A percentile compares a stretch with the other conserved stretches of the same genome.
These are phyloP conservation scores for Amphipoea lucens DNA, from an alignment of 2,888 invertebrate genomes.

Conservation along the genomic window DNA sequence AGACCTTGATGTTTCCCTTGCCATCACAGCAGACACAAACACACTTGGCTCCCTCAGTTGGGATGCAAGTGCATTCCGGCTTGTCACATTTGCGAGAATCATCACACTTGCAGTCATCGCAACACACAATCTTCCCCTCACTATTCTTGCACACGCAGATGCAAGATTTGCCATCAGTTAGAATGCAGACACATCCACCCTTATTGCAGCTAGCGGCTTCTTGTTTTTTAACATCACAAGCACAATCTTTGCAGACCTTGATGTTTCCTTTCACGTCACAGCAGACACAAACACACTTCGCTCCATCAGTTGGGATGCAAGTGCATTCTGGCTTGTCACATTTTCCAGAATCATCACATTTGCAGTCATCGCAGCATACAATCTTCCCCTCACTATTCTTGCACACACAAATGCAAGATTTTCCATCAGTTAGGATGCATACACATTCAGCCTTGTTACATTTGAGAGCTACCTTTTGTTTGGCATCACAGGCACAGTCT, in stretches of 20 bases:
- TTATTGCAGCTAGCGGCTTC: too few species aligned
- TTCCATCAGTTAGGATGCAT: constrained; percentile 63
- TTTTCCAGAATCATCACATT: constrained; percentile 33
- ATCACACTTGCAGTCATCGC: constrained; percentile 65
- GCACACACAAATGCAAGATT: constrained; percentile 58
- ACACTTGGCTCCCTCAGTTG: constrained; percentile 50
- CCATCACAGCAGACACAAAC: constrained; percentile 50
- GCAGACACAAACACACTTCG: constrained; percentile 67
- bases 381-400: constrained; percentile 57
- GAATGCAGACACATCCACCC: not conserved
- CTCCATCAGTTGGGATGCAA: constrained; percentile 60
- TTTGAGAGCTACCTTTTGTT: not conserved
- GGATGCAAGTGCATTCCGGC: constrained; percentile 54
- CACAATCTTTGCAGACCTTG: constrained; percentile 57
- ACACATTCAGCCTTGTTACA: constrained; percentile 57
- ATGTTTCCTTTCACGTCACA: constrained; percentile 31
- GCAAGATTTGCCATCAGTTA: constrained; percentile 51
- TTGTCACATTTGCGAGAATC: constrained; percentile 55
- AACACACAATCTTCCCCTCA: constrained; percentile 49
- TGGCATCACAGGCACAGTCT: constrained; percentile 59
- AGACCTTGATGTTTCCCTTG: constrained; percentile 9
- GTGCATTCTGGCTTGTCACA: constrained; percentile 34
- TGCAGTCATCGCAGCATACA: constrained; percentile 54
- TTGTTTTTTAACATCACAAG: too few species aligned
- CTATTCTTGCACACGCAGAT: constrained; percentile 49